A percentile compares a stretch with the other conserved stretches of the same genome.
These are phyloP conservation scores for Dipodomys spectabilis DNA, from an alignment of 2,113 vertebrate genomes.

Conservation along the genomic window DNA sequence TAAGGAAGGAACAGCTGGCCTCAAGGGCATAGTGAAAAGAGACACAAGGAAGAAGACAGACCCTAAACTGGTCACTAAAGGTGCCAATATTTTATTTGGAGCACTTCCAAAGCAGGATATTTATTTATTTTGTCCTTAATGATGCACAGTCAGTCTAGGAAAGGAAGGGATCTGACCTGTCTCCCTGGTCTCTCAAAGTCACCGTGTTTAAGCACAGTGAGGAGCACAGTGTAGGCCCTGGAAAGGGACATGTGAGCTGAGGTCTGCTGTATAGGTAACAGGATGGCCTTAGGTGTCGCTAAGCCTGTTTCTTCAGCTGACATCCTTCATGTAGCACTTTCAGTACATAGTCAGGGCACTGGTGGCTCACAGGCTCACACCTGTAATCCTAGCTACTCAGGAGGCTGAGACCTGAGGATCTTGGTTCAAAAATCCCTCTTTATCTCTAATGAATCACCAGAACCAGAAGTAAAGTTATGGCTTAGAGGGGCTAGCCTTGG, in stretches of 20 bases:
- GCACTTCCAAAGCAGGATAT: background rate
- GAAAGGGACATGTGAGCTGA: accelerated
- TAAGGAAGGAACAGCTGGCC: background rate
- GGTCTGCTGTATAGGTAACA: background rate
- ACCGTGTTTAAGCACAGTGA: background rate
- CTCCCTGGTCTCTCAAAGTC: background rate
- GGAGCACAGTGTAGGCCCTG: background rate
- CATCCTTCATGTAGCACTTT: background rate
- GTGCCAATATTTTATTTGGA: too few species aligned
- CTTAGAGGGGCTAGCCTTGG: too few species aligned
- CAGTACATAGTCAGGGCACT: background rate
- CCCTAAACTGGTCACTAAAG: background rate
- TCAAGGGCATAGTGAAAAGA: background rate
- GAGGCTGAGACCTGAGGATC: too few species aligned
- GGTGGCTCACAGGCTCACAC: too few species aligned
- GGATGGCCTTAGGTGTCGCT: background rate
- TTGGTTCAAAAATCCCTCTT: too few species aligned
- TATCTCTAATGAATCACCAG: too few species aligned
- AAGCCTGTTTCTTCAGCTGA: background rate
- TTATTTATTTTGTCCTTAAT: too few species aligned
- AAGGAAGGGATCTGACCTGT: background rate
- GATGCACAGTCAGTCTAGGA: background rate
- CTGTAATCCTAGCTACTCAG: too few species aligned
- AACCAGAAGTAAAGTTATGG: too few species aligned
- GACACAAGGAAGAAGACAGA: background rate